Evolutionary conservation across 2,797 vertebrate species (phyloP), one percentile per base, ranked within the genome.

Genomic region (Catamblyrhynchus diadema): DNA sequence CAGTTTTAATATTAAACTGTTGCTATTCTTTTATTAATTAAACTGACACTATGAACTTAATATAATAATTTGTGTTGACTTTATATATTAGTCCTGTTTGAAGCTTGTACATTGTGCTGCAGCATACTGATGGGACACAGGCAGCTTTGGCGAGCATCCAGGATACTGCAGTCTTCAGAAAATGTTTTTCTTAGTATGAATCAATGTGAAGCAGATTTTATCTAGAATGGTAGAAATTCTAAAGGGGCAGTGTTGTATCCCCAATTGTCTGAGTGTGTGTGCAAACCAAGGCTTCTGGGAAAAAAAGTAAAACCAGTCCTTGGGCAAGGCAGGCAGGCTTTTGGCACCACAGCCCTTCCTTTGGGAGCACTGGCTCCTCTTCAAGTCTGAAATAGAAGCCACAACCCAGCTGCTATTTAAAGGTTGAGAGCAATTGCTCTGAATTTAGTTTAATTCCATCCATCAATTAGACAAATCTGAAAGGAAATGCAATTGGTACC

Each of bases 391-490:
- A 96, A 93, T n/a, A 92, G 91, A 87, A 90, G 37, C 65, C 81
- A 61, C 45, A 88, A 53, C 42, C 17, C 64, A 39, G 69, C 35
- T 81, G 50, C 89, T 94, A 74, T 91, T 80, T 67, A 94, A 91
- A 88, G 69, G 50, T 13, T 89, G 93, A 85, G 65, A 86, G 81
- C 42, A 86, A 88, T 78, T 93, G 23, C 56, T 78, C 85, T 57
- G n/a, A 88, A 72, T 89, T 94, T 66, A 90, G 72, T 85, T 83
- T 90, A 86, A 91, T 95, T 91, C 85, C 72, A 91, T 90, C 91
- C 75, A 86, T 91, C 89, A 94, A 71, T 91, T 88, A 94, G 65
- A 90, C 32, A 93, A 94, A 95, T 81, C 65, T 72, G 50, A 93
- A 91, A 93, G 72, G 72, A 93, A 94, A 71, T 0, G 0, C 61